Evolutionary conservation across 2,888 invertebrate species (phyloP), one percentile per base, ranked within the genome.

Genomic region (Pseudococcus jackbeardsleyi): DNA sequence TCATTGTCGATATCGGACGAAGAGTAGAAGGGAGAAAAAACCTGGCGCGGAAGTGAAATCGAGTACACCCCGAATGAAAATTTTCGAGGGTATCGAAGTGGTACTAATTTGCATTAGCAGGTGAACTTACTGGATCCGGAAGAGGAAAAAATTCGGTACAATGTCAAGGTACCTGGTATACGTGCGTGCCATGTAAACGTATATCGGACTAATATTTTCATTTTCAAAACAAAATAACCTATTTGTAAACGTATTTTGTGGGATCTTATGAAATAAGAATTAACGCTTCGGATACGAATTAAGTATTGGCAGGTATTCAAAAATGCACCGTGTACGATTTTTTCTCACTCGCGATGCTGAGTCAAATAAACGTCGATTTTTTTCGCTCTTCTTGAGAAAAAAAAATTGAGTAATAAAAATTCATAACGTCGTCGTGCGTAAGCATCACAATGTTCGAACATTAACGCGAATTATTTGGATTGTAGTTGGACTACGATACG

Each of bases 291-390:
- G 68, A 26, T 72, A 72, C 68, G 68, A 72, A 72, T 72, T 12
- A 72, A 22, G 68, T 79, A 79, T 79, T 79, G 79, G 79, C 79
- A 79, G 42, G 1, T 46, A 72, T 79, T 79, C 79, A 79, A 79
- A 79, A 79, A 79, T 79, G 42, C 26, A 33, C 26, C 26, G 26
- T 33, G 3, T 79, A 46, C 42, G 15, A 79, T 79, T 79, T 59
- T 77, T 79, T 79, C 79, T 79, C 79, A 46, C 79, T 42, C 42
- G 42, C 26, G 26, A 33, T 33, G 26, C 26, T 79, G 42, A n/a
- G 79, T 42, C 42, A 46, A 42, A 79, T 79, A 79, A 79, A 79
- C 79, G 79, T 79, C 79, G 42, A 79, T 79, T 79, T 79, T 79
- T 79, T 79, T 42, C 15, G 7, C 33, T 64, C 68, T 72, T 33